phyloP scores from a whole-genome alignment of 2,888 invertebrate genomes.

The Dioctria rufipes region DNA sequence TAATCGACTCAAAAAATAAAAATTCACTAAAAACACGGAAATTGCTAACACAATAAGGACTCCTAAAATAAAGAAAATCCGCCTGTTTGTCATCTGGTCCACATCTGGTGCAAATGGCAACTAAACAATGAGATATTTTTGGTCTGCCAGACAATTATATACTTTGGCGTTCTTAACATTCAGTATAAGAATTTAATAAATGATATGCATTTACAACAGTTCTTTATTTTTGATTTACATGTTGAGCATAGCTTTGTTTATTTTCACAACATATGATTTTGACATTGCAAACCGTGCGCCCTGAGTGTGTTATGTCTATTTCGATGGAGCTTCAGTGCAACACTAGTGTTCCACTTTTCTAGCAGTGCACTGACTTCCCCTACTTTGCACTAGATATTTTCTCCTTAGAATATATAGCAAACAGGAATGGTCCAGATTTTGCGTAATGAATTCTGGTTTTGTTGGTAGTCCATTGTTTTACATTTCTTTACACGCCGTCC shows the following conservation, averaged over 20 bases:
- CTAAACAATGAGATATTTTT: conserved; percentile 46
- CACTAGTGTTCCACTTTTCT: no score
- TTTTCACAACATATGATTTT: conserved; percentile 44
- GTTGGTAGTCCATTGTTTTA: no score
- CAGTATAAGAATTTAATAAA: conserved; percentile 45
- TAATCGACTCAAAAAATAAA: conserved; percentile 71
- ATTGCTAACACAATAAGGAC: conserved; percentile 59
- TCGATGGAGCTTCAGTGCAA: no score
- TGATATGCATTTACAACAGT: conserved; percentile 34
- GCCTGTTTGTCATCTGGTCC: conserved; percentile 61
- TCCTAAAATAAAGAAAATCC: conserved; percentile 58
- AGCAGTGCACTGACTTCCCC: no score
- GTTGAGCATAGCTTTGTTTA: conserved; percentile 23
- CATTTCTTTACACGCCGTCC: no score
- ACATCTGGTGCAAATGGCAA: conserved; percentile 29
- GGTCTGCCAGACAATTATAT: conserved; percentile 34
- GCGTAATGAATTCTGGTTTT: no score
- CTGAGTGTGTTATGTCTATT: no score
- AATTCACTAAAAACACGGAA: conserved; percentile 64
- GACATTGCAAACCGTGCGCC: conserved; percentile 27
- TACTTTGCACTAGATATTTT: no score
- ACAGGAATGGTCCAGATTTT: no score
- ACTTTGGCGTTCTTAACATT: conserved; percentile 42
- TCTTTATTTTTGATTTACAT: conserved; percentile 48
- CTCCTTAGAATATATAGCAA: no score